Percentiles rank a stretch among this genome's conserved stretches.
Evolutionary conservation across 1,140 invertebrate species (phyloP).

Genomic region (Drosophila paulistorum): DNA sequence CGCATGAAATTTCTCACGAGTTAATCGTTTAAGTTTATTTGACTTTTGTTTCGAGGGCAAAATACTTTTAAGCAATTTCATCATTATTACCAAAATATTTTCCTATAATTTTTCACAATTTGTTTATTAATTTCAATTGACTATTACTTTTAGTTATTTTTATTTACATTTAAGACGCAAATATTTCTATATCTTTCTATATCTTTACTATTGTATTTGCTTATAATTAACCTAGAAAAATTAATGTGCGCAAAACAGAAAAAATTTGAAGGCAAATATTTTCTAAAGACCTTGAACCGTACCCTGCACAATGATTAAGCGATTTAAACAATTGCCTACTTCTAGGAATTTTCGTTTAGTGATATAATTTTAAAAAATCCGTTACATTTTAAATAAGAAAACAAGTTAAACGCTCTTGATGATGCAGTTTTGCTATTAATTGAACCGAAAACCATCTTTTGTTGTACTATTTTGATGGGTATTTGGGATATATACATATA

Average conservation of each 20-base stretch:
- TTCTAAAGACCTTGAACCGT: constrained; percentile 33
- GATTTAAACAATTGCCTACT: background rate
- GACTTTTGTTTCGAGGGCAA: background rate
- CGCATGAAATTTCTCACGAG: background rate
- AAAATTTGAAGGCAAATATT: constrained; percentile 16
- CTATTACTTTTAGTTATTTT: background rate
- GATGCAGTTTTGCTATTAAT: no score
- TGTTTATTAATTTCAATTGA: background rate
- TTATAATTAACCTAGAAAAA: background rate
- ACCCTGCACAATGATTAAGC: constrained; percentile 1
- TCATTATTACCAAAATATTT: background rate
- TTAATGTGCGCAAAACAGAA: background rate
- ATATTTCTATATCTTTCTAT: no score
- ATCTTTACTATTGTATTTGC: background rate
- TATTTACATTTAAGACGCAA: background rate
- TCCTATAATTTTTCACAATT: background rate
- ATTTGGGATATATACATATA: no score
- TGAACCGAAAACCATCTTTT: no score
- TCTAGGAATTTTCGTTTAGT: background rate
- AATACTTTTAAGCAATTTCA: background rate
- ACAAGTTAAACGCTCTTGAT: no score
- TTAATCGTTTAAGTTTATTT: background rate
- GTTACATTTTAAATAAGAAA: background rate
- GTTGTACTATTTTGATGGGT: no score
- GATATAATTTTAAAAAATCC: background rate